phyloP scores from a whole-genome alignment of 2,888 invertebrate genomes.

The Eupeodes latifasciatus region DNA sequence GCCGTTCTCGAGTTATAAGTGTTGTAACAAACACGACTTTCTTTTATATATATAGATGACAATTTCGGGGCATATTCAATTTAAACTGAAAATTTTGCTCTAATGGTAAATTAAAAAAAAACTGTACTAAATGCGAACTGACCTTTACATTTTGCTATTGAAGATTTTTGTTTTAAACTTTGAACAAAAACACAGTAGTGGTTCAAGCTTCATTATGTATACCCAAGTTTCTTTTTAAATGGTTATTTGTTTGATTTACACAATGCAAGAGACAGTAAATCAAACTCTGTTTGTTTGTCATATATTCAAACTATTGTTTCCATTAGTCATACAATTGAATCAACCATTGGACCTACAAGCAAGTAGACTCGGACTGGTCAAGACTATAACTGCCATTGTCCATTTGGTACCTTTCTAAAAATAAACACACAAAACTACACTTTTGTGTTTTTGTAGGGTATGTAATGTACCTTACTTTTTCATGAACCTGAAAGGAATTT shows the following conservation, averaged over 20 bases:
- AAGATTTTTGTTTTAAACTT: too few species aligned
- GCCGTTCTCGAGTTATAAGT: too few species aligned
- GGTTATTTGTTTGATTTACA: slow-evolving; percentile 26
- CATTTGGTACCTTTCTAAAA: slow-evolving; percentile 5
- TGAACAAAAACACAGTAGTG: slow-evolving; percentile 1
- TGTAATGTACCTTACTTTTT: neutral
- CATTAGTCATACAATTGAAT: slow-evolving; percentile 10
- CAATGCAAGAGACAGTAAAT: slow-evolving; percentile 31
- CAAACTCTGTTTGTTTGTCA: slow-evolving; percentile 6
- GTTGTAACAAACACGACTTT: too few species aligned
- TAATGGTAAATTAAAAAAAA: too few species aligned
- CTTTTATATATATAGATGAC: too few species aligned
- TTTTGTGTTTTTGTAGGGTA: too few species aligned
- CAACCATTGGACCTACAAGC: slow-evolving; percentile 25
- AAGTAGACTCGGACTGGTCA: slow-evolving; percentile 41
- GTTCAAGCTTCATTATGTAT: neutral
- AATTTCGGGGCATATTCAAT: too few species aligned
- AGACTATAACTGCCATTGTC: slow-evolving; percentile 28
- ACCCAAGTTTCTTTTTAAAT: neutral
- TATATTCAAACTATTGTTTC: slow-evolving; percentile 19
- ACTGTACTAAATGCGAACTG: too few species aligned
- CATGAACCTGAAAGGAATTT: slow-evolving; percentile 11
- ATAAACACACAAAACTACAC: neutral
- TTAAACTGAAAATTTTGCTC: too few species aligned
- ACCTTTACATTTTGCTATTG: too few species aligned